Percentiles rank a stretch among this genome's conserved stretches.
Conservation (phyloP, 2,888 invertebrate genomes). For the Watsonalla binaria region DNA sequence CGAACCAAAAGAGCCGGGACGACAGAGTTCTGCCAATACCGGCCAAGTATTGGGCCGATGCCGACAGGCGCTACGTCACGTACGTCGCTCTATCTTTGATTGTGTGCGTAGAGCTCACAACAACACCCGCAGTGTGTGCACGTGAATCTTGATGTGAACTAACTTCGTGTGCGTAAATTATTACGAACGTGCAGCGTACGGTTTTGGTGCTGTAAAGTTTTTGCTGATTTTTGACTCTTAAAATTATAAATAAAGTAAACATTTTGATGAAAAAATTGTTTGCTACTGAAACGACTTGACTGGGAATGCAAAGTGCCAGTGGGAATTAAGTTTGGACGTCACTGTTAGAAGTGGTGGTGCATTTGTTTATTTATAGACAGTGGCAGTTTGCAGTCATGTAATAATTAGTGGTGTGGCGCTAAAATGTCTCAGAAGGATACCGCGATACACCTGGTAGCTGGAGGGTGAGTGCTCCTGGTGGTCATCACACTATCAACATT, state of each 20-base stretch:
- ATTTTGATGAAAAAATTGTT: no score
- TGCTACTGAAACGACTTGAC: no score
- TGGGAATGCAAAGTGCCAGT: no score
- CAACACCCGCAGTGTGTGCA: conserved; percentile 8
- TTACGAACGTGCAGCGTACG: conserved; percentile 31
- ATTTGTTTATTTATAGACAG: conserved; percentile 79
- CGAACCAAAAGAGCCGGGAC: no score
- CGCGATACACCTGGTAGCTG: conserved; percentile 95
- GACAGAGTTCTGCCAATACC: not conserved
- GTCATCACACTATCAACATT: conserved; percentile 11
- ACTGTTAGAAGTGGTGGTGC: conserved; percentile 55
- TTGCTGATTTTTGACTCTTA: conserved; percentile 24
- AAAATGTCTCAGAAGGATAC: conserved; percentile 90
- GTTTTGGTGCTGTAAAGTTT: conserved; percentile 37
- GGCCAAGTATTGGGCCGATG: conserved; percentile 6
- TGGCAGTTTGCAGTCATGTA: conserved; percentile 75
- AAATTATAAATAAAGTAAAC: conserved; percentile 17
- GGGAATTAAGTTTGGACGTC: conserved; percentile 19
- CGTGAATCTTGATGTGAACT: conserved; percentile 5
- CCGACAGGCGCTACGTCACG: conserved; percentile 27
- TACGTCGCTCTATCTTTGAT: conserved; percentile 13
- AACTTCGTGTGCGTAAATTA: conserved; percentile 33
- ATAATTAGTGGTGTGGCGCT: conserved; percentile 61
- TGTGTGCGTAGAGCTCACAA: conserved; percentile 9
- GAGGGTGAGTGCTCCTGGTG: conserved; percentile 86